A percentile compares a stretch with the other conserved stretches of the same genome.
These are phyloP conservation scores for Natrix natrix DNA, from an alignment of 2,797 vertebrate species.

Conservation along the genomic window DNA sequence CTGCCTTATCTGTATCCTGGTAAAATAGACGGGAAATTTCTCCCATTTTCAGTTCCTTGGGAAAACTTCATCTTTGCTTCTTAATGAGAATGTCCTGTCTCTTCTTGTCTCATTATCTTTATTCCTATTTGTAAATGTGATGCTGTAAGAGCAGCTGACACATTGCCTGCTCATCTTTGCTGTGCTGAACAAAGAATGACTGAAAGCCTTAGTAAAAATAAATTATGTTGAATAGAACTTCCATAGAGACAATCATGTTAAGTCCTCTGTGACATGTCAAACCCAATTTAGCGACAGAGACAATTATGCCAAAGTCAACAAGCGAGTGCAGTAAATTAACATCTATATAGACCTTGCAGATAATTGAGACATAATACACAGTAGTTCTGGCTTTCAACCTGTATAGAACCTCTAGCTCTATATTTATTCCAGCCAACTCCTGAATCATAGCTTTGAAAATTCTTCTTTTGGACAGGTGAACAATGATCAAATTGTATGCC, in stretches of 20 bases:
- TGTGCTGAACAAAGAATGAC: neutral
- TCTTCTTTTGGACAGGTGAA: neutral
- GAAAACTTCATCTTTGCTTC: neutral
- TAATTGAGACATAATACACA: neutral
- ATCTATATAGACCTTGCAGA: neutral
- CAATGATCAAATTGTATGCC: neutral
- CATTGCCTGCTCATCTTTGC: neutral
- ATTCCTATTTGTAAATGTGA: neutral
- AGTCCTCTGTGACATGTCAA: neutral
- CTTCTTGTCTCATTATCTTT: neutral
- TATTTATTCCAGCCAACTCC: neutral
- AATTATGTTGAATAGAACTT: neutral
- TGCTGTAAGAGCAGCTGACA: neutral
- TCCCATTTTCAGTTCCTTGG: neutral
- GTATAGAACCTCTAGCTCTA: neutral
- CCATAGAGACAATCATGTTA: neutral
- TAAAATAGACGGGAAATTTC: neutral
- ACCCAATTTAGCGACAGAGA: neutral
- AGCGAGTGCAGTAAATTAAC: neutral
- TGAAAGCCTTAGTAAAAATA: neutral
- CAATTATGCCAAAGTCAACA: neutral
- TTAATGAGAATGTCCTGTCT: neutral
- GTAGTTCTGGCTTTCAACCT: neutral
- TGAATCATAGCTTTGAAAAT: neutral
- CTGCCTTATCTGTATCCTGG: neutral